These are phyloP conservation scores for Andrena dorsata DNA, from an alignment of 2,888 invertebrate species.

Conservation along the genomic window DNA sequence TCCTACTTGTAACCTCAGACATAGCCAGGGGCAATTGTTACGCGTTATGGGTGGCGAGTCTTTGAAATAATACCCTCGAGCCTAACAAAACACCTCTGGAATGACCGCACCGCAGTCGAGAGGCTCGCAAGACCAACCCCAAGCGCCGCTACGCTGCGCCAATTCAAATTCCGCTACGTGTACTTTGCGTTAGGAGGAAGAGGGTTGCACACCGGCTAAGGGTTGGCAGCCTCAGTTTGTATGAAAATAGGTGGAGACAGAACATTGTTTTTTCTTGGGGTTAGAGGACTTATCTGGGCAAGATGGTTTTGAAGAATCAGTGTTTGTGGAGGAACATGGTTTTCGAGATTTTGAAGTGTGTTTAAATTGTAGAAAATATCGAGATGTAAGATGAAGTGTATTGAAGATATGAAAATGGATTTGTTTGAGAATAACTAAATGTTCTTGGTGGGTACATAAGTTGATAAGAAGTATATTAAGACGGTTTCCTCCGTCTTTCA, in stretches of 20 bases:
- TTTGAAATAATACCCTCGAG: conserved; percentile 70
- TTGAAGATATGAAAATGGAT: no score
- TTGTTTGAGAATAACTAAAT: no score
- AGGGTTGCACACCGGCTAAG: not conserved
- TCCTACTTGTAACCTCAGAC: conserved; percentile 70
- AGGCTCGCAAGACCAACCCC: conserved; percentile 58
- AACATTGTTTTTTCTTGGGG: not conserved
- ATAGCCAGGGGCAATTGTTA: conserved; percentile 64
- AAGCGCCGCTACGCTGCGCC: conserved; percentile 28
- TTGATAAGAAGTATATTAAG: no score
- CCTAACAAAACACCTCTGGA: conserved; percentile 59
- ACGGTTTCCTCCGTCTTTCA: no score
- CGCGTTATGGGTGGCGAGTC: conserved; percentile 72
- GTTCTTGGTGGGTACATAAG: no score
- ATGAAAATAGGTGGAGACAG: conserved; percentile 3
- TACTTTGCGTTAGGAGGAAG: not conserved
- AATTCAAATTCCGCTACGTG: conserved; percentile 3
- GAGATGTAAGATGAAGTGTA: not conserved
- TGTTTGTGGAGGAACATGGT: not conserved
- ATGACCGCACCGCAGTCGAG: conserved; percentile 48
- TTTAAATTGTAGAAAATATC: not conserved
- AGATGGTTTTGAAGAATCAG: not conserved
- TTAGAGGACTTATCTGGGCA: not conserved
- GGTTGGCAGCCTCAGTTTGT: not conserved
- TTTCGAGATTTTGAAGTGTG: not conserved